Evolutionary conservation across 2,797 vertebrate genomes (phyloP).

Genomic region (Buceros bicornis): DNA sequence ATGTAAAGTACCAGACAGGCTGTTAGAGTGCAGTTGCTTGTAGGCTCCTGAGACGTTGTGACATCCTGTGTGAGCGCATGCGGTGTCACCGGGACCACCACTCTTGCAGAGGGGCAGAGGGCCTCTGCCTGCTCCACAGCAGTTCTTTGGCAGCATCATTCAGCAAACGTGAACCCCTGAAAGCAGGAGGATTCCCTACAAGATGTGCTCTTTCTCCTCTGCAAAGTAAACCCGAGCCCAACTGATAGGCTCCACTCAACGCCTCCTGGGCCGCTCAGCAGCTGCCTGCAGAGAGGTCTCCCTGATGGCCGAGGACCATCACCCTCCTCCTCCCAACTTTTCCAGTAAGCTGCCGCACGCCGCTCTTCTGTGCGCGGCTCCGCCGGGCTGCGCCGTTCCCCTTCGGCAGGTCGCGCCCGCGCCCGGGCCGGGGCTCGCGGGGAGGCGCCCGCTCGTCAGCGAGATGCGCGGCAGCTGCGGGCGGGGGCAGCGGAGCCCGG

Average conservation of each 20-base stretch:
- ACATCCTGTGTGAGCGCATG: accelerated
- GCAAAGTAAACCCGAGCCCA: not conserved
- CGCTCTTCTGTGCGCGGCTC: not conserved
- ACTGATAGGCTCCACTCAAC: not conserved
- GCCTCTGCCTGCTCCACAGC: not conserved
- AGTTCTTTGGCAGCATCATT: not conserved
- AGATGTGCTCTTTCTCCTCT: not conserved
- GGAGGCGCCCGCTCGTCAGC: accelerated
- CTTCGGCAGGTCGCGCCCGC: not conserved
- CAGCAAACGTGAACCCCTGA: not conserved
- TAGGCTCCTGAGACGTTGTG: accelerated
- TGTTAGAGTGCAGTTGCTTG: not conserved
- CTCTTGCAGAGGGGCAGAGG: not conserved
- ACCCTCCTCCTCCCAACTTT: not conserved
- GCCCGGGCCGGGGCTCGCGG: no score
- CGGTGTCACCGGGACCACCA: no score
- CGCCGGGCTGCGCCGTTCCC: accelerated
- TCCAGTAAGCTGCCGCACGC: accelerated
- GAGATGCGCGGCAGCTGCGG: accelerated
- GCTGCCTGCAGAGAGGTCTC: not conserved
- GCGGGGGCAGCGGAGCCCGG: not conserved
- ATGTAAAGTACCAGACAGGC: not conserved
- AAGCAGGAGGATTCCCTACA: not conserved
- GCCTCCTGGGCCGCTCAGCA: not conserved
- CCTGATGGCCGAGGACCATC: not conserved